Evolutionary conservation across 2,797 vertebrate species (phyloP), one percentile per base, ranked within the genome.

Genomic region (Heteromormyrus szaboi): DNA sequence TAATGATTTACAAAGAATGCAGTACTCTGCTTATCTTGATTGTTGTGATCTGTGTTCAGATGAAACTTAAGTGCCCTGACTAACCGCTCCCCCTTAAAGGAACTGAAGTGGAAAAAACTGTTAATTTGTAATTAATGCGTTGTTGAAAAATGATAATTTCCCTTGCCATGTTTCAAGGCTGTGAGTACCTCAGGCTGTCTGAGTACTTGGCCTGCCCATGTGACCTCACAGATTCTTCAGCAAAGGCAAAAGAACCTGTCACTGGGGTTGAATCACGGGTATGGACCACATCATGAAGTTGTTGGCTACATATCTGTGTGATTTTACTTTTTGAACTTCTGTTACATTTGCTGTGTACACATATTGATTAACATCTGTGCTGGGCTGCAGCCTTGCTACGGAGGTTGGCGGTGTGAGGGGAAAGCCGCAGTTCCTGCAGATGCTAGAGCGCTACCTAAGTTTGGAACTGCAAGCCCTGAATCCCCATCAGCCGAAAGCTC

Each of bases 371-470:
- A 37, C n/a, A 3, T 89, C 19, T 62, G 46, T 88, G 3, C 14
- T 88, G 29, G 87, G 37, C 12, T 89, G 22, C 83, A 96, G 94
- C 54, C 92, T 22, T 59, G 79, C 89, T 76, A 90, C 92, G 48
- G 90, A 93, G 46, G 88, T 93, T 88, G 76, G 90, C 33, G 79
- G 91, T 9, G 86, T 90, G 1, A 29, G 91, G 22, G 93, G 94
- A 90, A 97, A 97, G 91, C 97, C 96, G 1, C 91, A 51, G 46
- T 92, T 96, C 87, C 93, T 96, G 50, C 91, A 96, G 90, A 93
- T 95, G 44, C 92, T 97, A 89, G 95, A 97, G 89, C 91, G 89
- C 81, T 95, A 95, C 87, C 90, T 96, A 79, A 94, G 91, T 89
- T 95, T 94, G 90, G 95, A 97, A 90, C 94, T 98, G 37, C 94